phyloP scores from a whole-genome alignment of 2,888 invertebrate genomes.

The Heliconius erato region DNA sequence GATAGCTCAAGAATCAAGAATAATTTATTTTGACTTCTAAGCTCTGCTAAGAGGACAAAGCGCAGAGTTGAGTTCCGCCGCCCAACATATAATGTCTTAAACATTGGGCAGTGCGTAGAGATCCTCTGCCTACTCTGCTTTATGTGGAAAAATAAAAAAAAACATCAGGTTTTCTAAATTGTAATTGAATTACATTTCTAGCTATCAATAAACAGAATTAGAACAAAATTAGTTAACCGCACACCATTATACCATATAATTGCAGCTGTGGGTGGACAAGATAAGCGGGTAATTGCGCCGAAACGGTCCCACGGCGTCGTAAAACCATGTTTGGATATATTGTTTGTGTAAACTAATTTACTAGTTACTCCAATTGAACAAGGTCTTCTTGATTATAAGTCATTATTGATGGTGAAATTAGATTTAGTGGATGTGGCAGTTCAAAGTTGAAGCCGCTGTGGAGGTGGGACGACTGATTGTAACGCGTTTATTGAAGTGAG shows the following conservation, averaged over 20 bases:
- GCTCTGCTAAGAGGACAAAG: too few relatives aligned
- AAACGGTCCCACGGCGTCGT: constrained; percentile 57
- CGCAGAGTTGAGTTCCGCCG: too few relatives aligned
- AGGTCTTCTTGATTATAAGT: constrained; percentile 28
- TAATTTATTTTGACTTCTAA: too few relatives aligned
- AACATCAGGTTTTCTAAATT: too few relatives aligned
- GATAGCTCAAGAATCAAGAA: too few relatives aligned
- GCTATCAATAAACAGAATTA: constrained; percentile 3
- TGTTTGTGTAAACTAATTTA: constrained; percentile 53
- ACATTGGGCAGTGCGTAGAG: not conserved
- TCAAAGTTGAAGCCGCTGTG: not conserved
- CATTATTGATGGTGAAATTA: constrained; percentile 18
- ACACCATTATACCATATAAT: constrained; percentile 40
- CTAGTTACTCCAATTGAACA: constrained; percentile 60
- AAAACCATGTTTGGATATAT: constrained; percentile 63
- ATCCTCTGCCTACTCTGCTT: not conserved
- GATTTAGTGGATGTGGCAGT: constrained; percentile 9
- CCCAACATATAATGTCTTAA: not conserved
- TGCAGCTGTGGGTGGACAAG: constrained; percentile 60
- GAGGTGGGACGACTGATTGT: too few relatives aligned
- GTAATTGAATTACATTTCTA: not conserved
- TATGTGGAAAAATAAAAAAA: too few relatives aligned
- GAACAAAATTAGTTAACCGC: constrained; percentile 16
- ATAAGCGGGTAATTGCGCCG: constrained; percentile 47
- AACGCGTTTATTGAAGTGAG: too few relatives aligned